Conservation (phyloP, 2,888 invertebrate species). For the Torymus texanus region DNA sequence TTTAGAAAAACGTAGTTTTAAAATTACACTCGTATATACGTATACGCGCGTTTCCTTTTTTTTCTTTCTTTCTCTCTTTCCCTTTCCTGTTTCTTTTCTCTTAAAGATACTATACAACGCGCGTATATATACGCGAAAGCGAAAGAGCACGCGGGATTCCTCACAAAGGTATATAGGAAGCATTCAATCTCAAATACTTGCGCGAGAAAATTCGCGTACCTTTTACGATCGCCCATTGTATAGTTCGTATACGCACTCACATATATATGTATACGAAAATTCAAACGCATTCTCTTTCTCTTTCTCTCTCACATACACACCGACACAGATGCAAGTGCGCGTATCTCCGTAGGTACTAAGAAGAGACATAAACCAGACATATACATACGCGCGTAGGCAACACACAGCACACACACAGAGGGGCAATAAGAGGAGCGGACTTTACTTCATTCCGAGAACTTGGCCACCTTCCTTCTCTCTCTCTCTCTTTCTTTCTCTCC, state of each 20-base stretch:
- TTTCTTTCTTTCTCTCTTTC: neutral
- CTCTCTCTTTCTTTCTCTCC: neutral
- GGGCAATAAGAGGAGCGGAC: neutral
- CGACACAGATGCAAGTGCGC: no score
- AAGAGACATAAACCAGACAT: no score
- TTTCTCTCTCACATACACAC: no score
- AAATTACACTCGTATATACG: neutral
- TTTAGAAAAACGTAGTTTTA: no score
- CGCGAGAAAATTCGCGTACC: slow-evolving; percentile 36
- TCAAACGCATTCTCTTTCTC: no score
- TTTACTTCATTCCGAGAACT: slow-evolving; percentile 8
- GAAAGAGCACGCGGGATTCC: neutral
- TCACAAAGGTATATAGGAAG: neutral
- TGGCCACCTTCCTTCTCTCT: neutral
- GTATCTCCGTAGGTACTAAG: no score
- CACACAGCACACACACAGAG: no score
- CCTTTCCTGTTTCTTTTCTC: neutral
- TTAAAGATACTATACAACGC: slow-evolving; percentile 15
- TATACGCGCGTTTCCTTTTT: neutral
- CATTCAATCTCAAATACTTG: slow-evolving; percentile 20
- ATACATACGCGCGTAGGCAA: no score
- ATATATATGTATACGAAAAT: no score
- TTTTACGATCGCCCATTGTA: slow-evolving; percentile 42
- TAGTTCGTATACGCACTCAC: neutral
- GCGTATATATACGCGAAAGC: no score